Base-by-base conservation (phyloP, 1,140 invertebrate genomes). In the Solen grandis region DNA sequence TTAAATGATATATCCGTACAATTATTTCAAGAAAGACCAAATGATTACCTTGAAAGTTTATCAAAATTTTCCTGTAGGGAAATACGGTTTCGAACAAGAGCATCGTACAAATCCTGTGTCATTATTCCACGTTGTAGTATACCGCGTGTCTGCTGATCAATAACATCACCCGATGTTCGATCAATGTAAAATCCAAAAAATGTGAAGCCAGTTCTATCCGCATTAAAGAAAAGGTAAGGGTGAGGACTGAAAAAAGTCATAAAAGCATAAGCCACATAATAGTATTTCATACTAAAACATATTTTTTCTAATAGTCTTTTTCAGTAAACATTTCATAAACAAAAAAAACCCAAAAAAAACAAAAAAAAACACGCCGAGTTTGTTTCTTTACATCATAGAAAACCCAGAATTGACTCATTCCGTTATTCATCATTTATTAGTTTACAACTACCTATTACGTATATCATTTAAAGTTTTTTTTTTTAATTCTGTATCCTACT, bases 171-270 rank as follows among this genome's bases (percentile, higher is more conserved):
- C 22, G 63, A 57, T n/a, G 0, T 27, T 63, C 52, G 19, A 2
- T 88, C 78, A 14, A 89, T 83, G 54, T 84, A 77, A 68, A 89
- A 89, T 16, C 88, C 88, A 50, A 89, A 70, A 57, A 88, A 88
- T 4, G 88, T 88, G 52, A 89, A 74, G 19, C 85, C 81, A 29
- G 81, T 29, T 4, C 77, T 29, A 55, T 89, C 88, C 8, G 72
- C 36, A 66, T 89, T 89, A 78, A 89, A 89, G 75, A 89, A 88
- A 0, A 88, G 41, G 55, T 89, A 89, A n/a, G 88, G 87, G 82
- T 89, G 88, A 4, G 85, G 80, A 31, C 87, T 88, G 83, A 66
- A 84, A 72, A n/a, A 50, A 46, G 36, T 54, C 54, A 57, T 0
- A 33, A 63, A 31, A 55, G 10, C 8, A 8, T 27, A 69, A 25